Conservation (phyloP, 2,888 invertebrate genomes). For the Sesamia inferens region DNA sequence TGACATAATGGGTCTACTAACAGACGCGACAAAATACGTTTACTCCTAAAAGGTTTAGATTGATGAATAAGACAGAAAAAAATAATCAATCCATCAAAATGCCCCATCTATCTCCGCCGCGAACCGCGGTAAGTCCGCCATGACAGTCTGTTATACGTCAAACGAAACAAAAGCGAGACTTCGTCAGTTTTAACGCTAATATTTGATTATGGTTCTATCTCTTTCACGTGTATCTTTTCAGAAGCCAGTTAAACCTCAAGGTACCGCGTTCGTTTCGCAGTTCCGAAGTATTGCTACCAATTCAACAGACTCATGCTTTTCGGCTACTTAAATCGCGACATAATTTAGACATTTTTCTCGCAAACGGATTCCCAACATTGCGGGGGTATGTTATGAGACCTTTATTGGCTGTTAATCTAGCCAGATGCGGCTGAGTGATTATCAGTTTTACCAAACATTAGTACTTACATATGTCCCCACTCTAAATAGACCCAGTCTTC, state of each 20-base stretch:
- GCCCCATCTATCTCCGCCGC: neutral
- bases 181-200: neutral
- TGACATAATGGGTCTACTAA: neutral
- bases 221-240: neutral
- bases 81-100: no score
- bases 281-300: neutral
- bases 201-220: neutral
- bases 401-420: neutral
- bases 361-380: neutral
- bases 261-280: neutral
- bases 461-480: conserved; percentile 16
- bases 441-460: neutral
- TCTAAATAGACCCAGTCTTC: conserved; percentile 55
- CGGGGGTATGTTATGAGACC: neutral
- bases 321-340: neutral
- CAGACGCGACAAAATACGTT: neutral
- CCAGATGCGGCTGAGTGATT: neutral
- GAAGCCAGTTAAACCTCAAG: neutral
- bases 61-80: neutral
- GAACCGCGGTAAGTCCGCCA: neutral
- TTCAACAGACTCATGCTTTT: neutral
- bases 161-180: neutral
- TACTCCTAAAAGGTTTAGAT: neutral
- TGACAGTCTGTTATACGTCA: neutral
- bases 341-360: neutral